phyloP scores from a whole-genome alignment of 1,140 invertebrate species.

The Lasaia peninsularis region DNA sequence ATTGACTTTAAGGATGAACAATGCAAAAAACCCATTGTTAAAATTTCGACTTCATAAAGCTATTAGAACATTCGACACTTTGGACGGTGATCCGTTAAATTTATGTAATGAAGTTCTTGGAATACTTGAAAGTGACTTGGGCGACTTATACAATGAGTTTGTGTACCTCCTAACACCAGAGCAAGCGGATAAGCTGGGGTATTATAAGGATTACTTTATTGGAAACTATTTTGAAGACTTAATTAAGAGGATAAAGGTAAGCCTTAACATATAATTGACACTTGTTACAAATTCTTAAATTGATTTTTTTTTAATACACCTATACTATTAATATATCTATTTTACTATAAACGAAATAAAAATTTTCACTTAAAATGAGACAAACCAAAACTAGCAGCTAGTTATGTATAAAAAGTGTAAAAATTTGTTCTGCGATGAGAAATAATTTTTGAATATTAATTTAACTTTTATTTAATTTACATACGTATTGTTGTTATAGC shows the following conservation, averaged over 20 bases:
- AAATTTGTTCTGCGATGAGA: too few species aligned
- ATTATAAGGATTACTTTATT: slow-evolving; percentile 51
- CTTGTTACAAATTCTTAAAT: not conserved
- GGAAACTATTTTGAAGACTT: slow-evolving; percentile 38
- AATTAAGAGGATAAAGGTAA: slow-evolving; percentile 46
- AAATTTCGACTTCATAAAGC: slow-evolving; percentile 16
- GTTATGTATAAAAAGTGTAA: too few species aligned
- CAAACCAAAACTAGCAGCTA: too few species aligned
- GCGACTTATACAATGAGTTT: slow-evolving; percentile 51
- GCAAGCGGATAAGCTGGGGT: slow-evolving; percentile 44
- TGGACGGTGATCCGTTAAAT: not conserved
- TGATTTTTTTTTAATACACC: too few species aligned
- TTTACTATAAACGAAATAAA: too few species aligned
- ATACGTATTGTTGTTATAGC: too few species aligned
- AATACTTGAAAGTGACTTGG: slow-evolving; percentile 19
- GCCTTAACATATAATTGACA: slow-evolving; percentile 2
- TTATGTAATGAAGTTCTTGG: not conserved
- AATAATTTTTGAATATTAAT: too few species aligned
- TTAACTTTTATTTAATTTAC: too few species aligned
- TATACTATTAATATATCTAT: too few species aligned
- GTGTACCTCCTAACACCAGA: slow-evolving; percentile 47
- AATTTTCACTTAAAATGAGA: too few species aligned
- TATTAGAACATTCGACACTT: slow-evolving; percentile 24
- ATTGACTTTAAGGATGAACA: slow-evolving; percentile 2
- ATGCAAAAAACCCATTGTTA: not conserved